phyloP scores from a whole-genome alignment of 2,888 invertebrate genomes.

The Pasiphila rectangulata region DNA sequence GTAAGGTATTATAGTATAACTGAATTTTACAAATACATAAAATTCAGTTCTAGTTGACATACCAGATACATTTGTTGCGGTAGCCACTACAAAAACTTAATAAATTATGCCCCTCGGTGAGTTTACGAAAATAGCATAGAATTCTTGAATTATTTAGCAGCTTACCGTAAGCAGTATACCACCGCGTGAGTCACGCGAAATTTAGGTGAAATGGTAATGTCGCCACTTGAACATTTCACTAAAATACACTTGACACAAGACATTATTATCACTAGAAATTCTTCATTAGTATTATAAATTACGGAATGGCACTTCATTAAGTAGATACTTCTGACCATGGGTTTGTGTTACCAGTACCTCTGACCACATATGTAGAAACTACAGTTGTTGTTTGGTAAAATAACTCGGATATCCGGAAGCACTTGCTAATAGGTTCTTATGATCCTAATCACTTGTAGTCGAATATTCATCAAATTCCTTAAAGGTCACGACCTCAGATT shows the following conservation, averaged over 20 bases:
- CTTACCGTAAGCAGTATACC: conserved; percentile 10
- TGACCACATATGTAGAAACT: no score
- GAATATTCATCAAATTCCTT: neutral
- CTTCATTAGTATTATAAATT: no score
- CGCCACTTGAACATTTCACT: neutral
- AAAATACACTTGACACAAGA: no score
- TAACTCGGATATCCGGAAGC: neutral
- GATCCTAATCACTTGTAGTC: neutral
- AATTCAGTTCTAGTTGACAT: neutral
- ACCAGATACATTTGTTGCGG: neutral
- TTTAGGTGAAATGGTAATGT: conserved; percentile 5
- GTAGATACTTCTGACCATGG: no score
- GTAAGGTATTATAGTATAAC: no score
- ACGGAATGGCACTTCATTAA: no score
- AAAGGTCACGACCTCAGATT: no score
- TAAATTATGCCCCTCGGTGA: conserved; percentile 1
- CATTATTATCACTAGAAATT: no score
- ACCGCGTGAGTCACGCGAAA: conserved; percentile 9
- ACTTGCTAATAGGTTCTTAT: neutral
- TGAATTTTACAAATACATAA: neutral
- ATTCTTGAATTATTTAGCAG: conserved; percentile 16
- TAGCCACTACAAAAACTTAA: conserved; percentile 5
- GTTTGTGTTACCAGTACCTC: no score
- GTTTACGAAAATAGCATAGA: conserved; percentile 15
- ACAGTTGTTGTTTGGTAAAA: neutral